Evolutionary conservation across 2,797 vertebrate genomes (phyloP), one percentile per base, ranked within the genome.

Genomic region (Thalassophryne amazonica): DNA sequence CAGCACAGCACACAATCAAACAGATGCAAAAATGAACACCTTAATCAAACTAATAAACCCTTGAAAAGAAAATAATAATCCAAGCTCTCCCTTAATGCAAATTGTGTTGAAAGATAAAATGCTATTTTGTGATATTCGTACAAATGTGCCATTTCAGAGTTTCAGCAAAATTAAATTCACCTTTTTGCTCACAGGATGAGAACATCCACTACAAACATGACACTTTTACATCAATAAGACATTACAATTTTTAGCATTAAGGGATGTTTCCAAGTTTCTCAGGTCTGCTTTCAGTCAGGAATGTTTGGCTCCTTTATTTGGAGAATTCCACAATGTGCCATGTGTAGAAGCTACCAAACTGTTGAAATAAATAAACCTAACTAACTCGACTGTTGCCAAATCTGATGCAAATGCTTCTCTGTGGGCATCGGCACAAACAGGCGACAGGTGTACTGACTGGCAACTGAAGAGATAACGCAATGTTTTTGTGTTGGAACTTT

Each of bases 341-440:
- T 59, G 63, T 20, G 23, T 18, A 34, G 14, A 24, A 4, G 12
- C 21, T 67, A 60, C 55, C 23, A 42, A 51, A 51, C 20, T 31
- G n/a, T n/a, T n/a, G n/a, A n/a, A 23, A 40, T 40, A 38, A 64
- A 22, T 40, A 41, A 48, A 58, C 34, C 36, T 39, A 42, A 6
- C 31, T 39, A 42, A 22, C 60, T 61, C 47, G 54, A 54, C 15
- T 16, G 1, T 4, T 24, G 48, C 43, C 59, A 47, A 51, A 62
- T 61, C 39, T 42, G 5, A 14, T 30, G 40, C 8, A 29, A 38
- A 45, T 5, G 52, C 25, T 49, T 36, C 35, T 34, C 15, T 62
- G 19, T 47, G 27, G 32, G 43, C 22, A 11, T 15, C 5, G 13
- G 28, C 14, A 49, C 38, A 11, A 42, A 36, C 16, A n/a, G 12